These are phyloP conservation scores for Anas platyrhynchos DNA, from an alignment of 2,113 vertebrate genomes.

Conservation along the genomic window DNA sequence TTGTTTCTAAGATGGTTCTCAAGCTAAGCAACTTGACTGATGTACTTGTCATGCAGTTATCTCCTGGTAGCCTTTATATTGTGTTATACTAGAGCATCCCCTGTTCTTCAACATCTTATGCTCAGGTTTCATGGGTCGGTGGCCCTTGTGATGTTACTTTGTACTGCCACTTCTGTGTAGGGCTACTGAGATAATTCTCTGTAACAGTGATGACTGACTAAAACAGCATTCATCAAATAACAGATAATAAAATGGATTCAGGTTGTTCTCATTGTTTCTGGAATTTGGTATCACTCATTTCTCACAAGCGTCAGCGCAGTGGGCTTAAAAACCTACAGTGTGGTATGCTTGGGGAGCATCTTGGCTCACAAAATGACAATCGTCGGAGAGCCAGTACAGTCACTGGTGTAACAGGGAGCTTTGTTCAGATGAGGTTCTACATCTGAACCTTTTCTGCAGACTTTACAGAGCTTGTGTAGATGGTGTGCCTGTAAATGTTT, in stretches of 20 bases:
- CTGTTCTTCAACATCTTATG: not conserved
- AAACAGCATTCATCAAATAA: not conserved
- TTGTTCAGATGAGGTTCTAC: not conserved
- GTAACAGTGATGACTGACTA: not conserved
- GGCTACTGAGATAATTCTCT: not conserved
- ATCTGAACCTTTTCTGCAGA: not conserved
- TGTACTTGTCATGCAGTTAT: not conserved
- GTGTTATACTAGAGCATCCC: not conserved
- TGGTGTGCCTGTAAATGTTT: not conserved
- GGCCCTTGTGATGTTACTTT: not conserved
- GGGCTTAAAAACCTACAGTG: not conserved
- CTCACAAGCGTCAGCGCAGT: not conserved
- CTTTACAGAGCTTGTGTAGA: not conserved
- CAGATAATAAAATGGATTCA: not conserved
- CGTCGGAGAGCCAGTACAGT: not conserved
- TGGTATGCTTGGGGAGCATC: not conserved
- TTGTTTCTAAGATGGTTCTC: not conserved
- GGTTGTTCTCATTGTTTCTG: not conserved
- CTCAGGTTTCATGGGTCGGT: not conserved
- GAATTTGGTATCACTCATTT: not conserved
- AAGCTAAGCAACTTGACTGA: not conserved
- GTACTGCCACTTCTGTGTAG: not conserved
- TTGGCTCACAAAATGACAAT: not conserved
- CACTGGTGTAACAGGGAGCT: not conserved
- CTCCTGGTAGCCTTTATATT: not conserved